These are phyloP conservation scores for Agonopterix subpropinquella DNA, from an alignment of 2,888 invertebrate species.

Conservation along the genomic window DNA sequence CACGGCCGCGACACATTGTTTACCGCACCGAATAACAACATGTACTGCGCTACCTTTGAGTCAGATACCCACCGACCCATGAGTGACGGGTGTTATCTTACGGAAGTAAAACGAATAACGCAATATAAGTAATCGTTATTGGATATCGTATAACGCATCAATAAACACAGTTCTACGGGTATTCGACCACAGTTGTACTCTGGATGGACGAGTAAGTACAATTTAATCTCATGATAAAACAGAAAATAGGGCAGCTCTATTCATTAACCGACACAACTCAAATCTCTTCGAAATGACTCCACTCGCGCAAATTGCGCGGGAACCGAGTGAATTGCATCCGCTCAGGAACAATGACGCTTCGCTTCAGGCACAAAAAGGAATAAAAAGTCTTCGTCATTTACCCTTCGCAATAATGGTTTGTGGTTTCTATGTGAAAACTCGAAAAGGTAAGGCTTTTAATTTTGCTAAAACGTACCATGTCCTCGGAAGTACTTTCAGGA, in stretches of 20 bases:
- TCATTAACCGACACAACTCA: conserved; percentile 42
- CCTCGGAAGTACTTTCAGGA: no score
- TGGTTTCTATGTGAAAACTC: background rate
- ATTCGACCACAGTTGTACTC: background rate
- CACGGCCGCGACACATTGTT: background rate
- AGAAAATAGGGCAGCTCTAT: conserved; percentile 14
- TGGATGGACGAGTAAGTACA: background rate
- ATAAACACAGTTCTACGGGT: conserved; percentile 18
- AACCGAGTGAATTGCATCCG: conserved; percentile 72
- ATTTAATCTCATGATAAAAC: background rate
- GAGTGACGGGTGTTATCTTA: conserved; percentile 15
- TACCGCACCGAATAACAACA: background rate
- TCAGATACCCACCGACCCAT: conserved; percentile 1
- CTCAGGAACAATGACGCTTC: conserved; percentile 67
- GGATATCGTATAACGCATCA: conserved; percentile 31
- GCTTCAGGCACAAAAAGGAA: conserved; percentile 50
- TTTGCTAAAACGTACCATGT: no score
- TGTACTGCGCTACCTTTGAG: background rate
- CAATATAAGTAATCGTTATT: conserved; percentile 15
- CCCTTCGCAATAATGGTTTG: conserved; percentile 22
- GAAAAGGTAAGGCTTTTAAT: background rate
- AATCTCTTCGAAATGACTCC: conserved; percentile 65
- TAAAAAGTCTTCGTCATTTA: conserved; percentile 56
- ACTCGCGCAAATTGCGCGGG: conserved; percentile 69
- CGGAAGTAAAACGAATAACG: conserved; percentile 20